A percentile compares a stretch with the other conserved stretches of the same genome.
phyloP scores from a whole-genome alignment of 2,797 vertebrate species.

The Percopsis omiscomaycus region DNA sequence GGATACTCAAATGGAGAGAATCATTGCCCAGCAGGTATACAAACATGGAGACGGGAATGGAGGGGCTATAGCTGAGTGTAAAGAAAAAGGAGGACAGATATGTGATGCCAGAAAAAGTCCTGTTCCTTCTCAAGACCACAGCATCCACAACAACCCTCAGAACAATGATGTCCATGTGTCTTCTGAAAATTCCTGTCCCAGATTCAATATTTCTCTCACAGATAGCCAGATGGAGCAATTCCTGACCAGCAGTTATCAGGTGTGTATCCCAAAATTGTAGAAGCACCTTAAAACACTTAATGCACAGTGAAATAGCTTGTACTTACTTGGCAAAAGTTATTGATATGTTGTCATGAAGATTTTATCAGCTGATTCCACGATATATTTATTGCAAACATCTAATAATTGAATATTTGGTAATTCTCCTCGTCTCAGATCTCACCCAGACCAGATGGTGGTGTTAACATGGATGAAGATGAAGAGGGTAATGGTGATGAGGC shows the following conservation, averaged over 20 bases:
- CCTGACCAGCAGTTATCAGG: conserved; percentile 83
- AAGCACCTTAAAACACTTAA: not conserved
- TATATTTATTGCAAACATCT: not conserved
- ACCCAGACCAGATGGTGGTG: conserved; percentile 20
- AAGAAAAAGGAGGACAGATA: conserved; percentile 2
- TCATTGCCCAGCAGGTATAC: conserved; percentile 78
- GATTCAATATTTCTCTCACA: conserved; percentile 82
- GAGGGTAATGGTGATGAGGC: conserved; percentile 8
- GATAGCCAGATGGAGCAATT: conserved; percentile 90
- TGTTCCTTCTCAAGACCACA: not conserved
- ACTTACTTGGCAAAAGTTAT: not conserved
- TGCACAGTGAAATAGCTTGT: not conserved
- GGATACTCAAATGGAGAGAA: conserved; percentile 90
- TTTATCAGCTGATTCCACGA: not conserved
- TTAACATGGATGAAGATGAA: conserved; percentile 25
- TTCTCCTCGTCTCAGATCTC: conserved; percentile 51
- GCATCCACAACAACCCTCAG: not conserved
- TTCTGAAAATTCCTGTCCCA: conserved; percentile 34
- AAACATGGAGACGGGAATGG: conserved; percentile 12
- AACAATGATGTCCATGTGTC: not conserved
- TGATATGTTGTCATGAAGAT: not conserved
- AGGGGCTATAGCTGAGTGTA: not conserved
- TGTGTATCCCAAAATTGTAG: conserved; percentile 46
- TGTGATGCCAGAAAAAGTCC: conserved; percentile 2
- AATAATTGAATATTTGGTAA: not conserved